Percentiles rank a stretch among this genome's conserved stretches.
phyloP scores from a whole-genome alignment of 1,140 invertebrate genomes.

The Bombus huntii region DNA sequence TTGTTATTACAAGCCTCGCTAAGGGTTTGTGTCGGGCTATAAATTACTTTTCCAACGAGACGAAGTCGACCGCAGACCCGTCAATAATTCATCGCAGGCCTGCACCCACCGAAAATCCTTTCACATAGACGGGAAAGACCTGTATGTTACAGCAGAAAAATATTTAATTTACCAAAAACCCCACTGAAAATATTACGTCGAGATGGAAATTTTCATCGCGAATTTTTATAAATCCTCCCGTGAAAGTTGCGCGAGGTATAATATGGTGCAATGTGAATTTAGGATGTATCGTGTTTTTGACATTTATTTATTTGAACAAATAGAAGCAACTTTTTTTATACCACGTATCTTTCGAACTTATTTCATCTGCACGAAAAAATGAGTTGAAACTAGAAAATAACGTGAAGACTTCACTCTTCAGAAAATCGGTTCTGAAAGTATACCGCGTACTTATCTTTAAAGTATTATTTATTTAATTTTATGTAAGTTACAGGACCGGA shows the following conservation, averaged over 20 bases:
- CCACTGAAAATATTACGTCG: background rate
- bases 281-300: background rate
- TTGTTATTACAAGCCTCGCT: constrained; percentile 52
- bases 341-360: background rate
- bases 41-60: constrained; percentile 60
- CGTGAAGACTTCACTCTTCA: too few relatives aligned
- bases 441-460: too few relatives aligned
- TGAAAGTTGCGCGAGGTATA: background rate
- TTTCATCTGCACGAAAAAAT: background rate
- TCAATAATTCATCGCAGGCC: constrained; percentile 60
- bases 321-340: background rate
- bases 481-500: too few relatives aligned
- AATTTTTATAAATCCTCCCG: background rate
- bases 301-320: background rate
- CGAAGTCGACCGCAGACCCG: constrained; percentile 55
- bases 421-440: too few relatives aligned
- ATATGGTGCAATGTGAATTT: background rate
- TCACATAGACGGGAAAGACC: background rate
- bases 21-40: constrained; percentile 40
- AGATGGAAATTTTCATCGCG: background rate
- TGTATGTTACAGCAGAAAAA: constrained; percentile 22
- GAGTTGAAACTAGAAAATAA: too few relatives aligned
- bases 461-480: too few relatives aligned
- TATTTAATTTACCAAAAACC: constrained; percentile 45
- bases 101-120: constrained; percentile 46